Conservation (phyloP, 37 sponge, comb jelly and placozoan genomes). For the Cliona cf. orientalis region DNA sequence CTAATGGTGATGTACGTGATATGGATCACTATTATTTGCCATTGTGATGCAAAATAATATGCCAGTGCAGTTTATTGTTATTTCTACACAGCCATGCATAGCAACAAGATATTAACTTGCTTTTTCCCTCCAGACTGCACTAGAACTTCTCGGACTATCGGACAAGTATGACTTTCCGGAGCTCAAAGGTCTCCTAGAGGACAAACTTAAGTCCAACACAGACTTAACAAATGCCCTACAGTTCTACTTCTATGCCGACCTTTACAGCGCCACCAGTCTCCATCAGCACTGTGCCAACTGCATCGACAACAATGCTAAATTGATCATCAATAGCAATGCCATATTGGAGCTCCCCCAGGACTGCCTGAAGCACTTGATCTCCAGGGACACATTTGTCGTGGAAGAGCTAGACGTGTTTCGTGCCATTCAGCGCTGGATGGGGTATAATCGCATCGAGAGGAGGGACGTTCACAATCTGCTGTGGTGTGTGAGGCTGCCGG, state of each 20-base stretch:
- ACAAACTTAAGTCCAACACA: not conserved
- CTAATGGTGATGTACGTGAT: too few species aligned
- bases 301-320: constrained; percentile 13
- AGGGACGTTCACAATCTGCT: constrained; percentile 5
- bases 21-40: too few species aligned
- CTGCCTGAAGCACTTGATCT: constrained; percentile 9
- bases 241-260: constrained; percentile 1
- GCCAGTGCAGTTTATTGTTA: too few species aligned
- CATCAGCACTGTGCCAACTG: not conserved
- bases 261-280: not conserved
- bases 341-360: constrained; percentile 17
- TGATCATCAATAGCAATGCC: not conserved
- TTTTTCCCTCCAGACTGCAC: constrained; percentile 19
- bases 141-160: constrained; percentile 21
- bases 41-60: too few species aligned
- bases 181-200: constrained; percentile 2
- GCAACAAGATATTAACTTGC: too few species aligned
- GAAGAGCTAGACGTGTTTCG: constrained; percentile 23
- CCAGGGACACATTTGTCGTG: constrained; percentile 23
- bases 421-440: constrained; percentile 34
- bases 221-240: constrained; percentile 13
- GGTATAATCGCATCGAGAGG: not conserved
- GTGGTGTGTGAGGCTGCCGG: constrained; percentile 24
- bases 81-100: too few species aligned
- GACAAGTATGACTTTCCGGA: constrained; percentile 20